Evolutionary conservation across 2,888 invertebrate species (phyloP), one percentile per base, ranked within the genome.

Genomic region (Diarsia mendica): DNA sequence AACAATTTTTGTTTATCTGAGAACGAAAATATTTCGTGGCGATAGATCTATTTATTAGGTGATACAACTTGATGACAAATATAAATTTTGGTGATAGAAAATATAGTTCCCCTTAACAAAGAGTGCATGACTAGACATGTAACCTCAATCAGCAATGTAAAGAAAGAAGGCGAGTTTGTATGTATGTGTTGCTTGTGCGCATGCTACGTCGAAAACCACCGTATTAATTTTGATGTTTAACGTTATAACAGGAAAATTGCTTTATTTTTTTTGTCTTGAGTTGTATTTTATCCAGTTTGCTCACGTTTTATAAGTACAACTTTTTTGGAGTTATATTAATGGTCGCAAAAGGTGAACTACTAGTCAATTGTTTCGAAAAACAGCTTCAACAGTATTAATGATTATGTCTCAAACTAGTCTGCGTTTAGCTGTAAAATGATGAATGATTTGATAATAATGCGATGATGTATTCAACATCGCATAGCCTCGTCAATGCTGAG

Each of bases 171-270:
- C 55, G 66, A 79, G 58, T 67, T 60, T 39, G 39, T 39, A 39
- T 10, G 28, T 61, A n/a, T 64, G 80, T 58, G 44, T 58, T 33
- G 15, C 33, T 46, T 33, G 48, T 48, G 23, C 33, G 23, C 33
- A 60, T 46, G 49, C 23, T 33, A 64, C 13, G 58, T 73, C 39
- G 53, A 73, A 65, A 79, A 80, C 67, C 0, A 55, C 49, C 64
- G 80, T n/a, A 10, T 8, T 51, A 72, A 79, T 72, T 65, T 33
- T 79, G 63, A 67, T 79, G 72, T 79, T 78, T n/a, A 53, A 66
- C 39, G 28, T 46, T 78, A n/a, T 61, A 78, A 67, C 79, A 48
- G 33, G 78, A 46, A 78, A 77, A 82, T 74, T 69, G 53, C 48
- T 64, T 63, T 6, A 55, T 51, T 63, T 72, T 72, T 78, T 72